Conservation (phyloP, 2,888 invertebrate genomes). For the Chorisops tibialis region DNA sequence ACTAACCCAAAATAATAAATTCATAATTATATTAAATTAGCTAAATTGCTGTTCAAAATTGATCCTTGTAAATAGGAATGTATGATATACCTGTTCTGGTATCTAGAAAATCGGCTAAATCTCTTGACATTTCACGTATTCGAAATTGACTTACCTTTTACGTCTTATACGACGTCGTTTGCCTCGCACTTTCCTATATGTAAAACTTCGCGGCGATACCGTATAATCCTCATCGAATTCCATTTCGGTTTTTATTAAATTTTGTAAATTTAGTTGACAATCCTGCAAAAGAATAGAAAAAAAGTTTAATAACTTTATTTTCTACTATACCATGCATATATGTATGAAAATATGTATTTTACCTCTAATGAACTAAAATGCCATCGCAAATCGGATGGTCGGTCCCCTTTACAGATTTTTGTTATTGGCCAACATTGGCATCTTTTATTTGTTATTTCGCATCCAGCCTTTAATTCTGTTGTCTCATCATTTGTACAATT, state of each 20-base stretch:
- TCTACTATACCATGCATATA: not conserved
- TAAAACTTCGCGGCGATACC: constrained; percentile 50
- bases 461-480: constrained; percentile 48
- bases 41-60: no score
- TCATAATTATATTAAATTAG: no score
- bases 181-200: constrained; percentile 50
- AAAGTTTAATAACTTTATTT: no score
- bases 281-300: constrained; percentile 41
- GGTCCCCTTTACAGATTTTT: constrained; percentile 46
- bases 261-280: constrained; percentile 52
- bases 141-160: constrained; percentile 46
- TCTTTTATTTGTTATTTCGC: constrained; percentile 52
- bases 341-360: constrained; percentile 3
- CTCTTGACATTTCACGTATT: no score
- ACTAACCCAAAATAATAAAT: no score
- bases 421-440: constrained; percentile 52
- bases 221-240: constrained; percentile 53
- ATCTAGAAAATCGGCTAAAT: no score
- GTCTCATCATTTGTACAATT: constrained; percentile 49
- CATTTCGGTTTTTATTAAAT: constrained; percentile 51
- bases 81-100: no score
- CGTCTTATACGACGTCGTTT: constrained; percentile 45
- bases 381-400: constrained; percentile 45
- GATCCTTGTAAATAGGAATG: no score
- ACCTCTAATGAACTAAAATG: constrained; percentile 51